Evolutionary conservation across 2,888 invertebrate species (phyloP).

Genomic region (Stratiomys singularior): DNA sequence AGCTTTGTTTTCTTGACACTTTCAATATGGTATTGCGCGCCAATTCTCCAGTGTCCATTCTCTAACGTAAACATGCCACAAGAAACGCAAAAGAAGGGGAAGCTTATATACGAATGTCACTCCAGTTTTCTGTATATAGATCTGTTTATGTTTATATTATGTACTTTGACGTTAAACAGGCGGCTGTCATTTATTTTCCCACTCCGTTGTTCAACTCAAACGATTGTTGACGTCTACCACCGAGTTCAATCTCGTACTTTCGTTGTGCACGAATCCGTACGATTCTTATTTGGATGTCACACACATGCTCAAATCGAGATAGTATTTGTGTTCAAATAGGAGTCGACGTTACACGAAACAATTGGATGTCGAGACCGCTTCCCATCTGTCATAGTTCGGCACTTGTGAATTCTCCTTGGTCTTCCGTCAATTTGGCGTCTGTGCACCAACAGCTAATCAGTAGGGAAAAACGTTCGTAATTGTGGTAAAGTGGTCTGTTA

Average conservation of each 20-base stretch:
- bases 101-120: background rate
- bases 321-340: background rate
- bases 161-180: background rate
- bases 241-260: background rate
- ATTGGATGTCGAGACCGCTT: constrained; percentile 1
- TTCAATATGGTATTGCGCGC: constrained; percentile 28
- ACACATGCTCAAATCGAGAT: background rate
- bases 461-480: constrained; percentile 4
- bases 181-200: constrained; percentile 4
- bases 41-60: background rate
- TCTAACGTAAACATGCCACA: constrained; percentile 23
- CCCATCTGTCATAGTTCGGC: constrained; percentile 19
- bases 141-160: constrained; percentile 43
- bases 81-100: background rate
- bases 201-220: background rate
- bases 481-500: background rate
- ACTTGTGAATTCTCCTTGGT: background rate
- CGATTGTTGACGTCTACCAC: constrained; percentile 16
- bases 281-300: background rate
- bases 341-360: background rate
- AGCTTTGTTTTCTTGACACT: too few species aligned
- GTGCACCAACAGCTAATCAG: background rate
- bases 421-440: constrained; percentile 31
- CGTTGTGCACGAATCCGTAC: background rate
- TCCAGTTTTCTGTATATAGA: constrained; percentile 33